These are phyloP conservation scores for Scolanthus callimorphus DNA, from an alignment of 92 coral and sea anemone genomes.

Conservation along the genomic window DNA sequence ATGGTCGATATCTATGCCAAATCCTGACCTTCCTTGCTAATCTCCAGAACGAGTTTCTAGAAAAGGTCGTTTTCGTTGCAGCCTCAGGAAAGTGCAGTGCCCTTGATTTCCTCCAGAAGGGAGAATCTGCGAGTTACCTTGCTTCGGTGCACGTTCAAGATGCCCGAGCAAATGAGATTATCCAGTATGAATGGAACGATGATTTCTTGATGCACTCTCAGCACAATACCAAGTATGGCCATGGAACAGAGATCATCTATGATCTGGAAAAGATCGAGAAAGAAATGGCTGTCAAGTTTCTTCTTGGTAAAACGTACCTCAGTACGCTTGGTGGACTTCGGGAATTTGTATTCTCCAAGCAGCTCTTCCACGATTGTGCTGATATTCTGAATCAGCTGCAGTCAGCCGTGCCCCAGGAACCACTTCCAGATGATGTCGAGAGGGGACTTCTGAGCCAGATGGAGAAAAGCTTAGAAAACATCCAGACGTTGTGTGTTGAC, in stretches of 20 bases:
- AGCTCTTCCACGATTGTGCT: conserved; percentile 87
- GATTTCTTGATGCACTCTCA: conserved; percentile 74
- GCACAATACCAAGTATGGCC: conserved; percentile 77
- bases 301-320: conserved; percentile 74
- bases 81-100: conserved; percentile 66
- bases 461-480: conserved; percentile 53
- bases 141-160: conserved; percentile 75
- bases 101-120: conserved; percentile 56
- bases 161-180: conserved; percentile 77
- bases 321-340: conserved; percentile 47
- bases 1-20: conserved; percentile 60
- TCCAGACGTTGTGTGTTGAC: conserved; percentile 73
- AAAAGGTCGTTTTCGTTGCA: conserved; percentile 63
- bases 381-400: conserved; percentile 73
- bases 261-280: conserved; percentile 82
- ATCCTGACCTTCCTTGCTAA: conserved; percentile 59
- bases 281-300: conserved; percentile 67
- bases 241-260: conserved; percentile 68
- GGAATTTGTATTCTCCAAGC: conserved; percentile 81
- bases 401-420: conserved; percentile 61
- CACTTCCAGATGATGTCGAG: conserved; percentile 60
- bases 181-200: conserved; percentile 84
- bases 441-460: conserved; percentile 46
- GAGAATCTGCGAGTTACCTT: conserved; percentile 32
- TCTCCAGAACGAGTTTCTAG: conserved; percentile 75